These are phyloP conservation scores for Pedetes capensis DNA, from an alignment of 2,113 vertebrate genomes.

Conservation along the genomic window DNA sequence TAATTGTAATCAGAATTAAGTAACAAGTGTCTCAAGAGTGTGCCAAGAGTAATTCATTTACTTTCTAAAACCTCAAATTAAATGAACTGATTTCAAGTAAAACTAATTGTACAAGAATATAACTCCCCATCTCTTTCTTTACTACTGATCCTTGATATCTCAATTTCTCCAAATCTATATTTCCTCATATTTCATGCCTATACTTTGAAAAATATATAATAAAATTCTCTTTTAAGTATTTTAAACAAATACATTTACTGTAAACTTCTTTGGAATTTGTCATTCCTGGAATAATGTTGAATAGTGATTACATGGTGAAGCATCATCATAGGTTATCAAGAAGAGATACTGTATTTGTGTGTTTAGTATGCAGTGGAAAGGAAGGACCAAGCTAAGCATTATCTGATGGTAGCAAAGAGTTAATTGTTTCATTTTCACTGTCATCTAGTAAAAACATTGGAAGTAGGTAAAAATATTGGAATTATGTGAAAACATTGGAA, in stretches of 20 bases:
- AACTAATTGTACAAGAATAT: background rate
- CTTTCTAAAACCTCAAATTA: background rate
- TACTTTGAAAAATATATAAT: background rate
- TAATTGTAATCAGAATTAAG: background rate
- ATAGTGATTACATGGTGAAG: constrained; percentile 21
- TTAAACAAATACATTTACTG: background rate
- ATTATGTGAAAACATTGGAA: constrained; percentile 73
- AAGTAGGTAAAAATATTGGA: too few relatives aligned
- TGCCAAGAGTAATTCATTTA: background rate
- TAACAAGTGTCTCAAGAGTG: background rate
- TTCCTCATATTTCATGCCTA: background rate
- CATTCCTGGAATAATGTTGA: background rate
- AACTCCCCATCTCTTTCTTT: background rate
- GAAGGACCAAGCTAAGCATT: constrained; percentile 32
- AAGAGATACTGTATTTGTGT: constrained; percentile 52
- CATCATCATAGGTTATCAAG: background rate
- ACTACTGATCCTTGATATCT: background rate
- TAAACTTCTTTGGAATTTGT: background rate
- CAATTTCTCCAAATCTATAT: background rate
- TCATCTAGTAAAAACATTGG: too few relatives aligned
- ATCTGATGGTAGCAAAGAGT: constrained; percentile 72
- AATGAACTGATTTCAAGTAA: background rate
- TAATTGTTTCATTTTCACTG: constrained; percentile 74
- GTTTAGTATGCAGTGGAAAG: constrained; percentile 71
- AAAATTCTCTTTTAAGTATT: background rate